These are phyloP conservation scores for Camponotus pennsylvanicus DNA, from an alignment of 1,140 invertebrate species.

Conservation along the genomic window DNA sequence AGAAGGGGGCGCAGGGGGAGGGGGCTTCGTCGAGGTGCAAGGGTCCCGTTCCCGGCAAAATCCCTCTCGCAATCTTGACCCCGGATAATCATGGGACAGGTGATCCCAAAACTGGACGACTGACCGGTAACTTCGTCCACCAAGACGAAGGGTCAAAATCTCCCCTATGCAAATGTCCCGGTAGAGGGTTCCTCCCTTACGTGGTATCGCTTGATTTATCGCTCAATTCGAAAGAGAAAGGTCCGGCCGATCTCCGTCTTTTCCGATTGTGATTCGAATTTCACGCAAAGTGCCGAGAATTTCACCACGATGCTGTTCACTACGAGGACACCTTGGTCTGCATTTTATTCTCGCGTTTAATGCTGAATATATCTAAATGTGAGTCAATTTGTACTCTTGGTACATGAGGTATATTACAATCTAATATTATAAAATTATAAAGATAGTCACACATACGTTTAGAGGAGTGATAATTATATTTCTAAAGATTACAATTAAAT, in stretches of 20 bases:
- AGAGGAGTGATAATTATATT: background rate
- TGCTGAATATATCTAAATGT: background rate
- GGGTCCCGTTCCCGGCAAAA: conserved; percentile 47
- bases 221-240: conserved; percentile 54
- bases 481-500: background rate
- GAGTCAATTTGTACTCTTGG: background rate
- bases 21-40: conserved; percentile 44
- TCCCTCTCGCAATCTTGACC: conserved; percentile 80
- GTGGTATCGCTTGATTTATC: conserved; percentile 68
- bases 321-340: background rate
- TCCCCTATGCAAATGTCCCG: conserved; percentile 78
- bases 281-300: conserved; percentile 32
- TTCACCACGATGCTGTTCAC: conserved; percentile 2
- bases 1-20: conserved; percentile 34
- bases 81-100: conserved; percentile 84
- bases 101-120: conserved; percentile 78
- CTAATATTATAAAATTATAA: conserved; percentile 5
- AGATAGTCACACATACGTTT: background rate
- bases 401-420: background rate
- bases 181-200: conserved; percentile 53
- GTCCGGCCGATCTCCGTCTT: conserved; percentile 22
- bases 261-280: conserved; percentile 44
- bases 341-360: background rate
- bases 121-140: conserved; percentile 74
- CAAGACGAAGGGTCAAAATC: conserved; percentile 67